A percentile compares a stretch with the other conserved stretches of the same genome.
Conservation (phyloP, 2,113 vertebrate genomes). For the Oxyura jamaicensis region DNA sequence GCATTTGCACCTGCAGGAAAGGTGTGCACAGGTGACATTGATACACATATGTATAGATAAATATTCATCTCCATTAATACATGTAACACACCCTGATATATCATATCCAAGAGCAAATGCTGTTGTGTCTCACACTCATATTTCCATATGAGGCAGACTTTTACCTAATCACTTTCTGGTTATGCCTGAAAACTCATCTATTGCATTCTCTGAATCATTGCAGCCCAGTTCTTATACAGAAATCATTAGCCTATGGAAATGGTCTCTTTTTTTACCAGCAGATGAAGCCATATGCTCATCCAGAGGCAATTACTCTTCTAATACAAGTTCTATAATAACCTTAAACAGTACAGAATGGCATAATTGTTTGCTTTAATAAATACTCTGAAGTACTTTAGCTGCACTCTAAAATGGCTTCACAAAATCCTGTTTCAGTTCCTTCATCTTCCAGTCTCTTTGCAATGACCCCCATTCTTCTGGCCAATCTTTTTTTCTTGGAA, state of each 20-base stretch:
- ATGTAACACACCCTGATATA: accelerated
- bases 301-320: slow-evolving; percentile 50
- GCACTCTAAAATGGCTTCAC: slow-evolving; percentile 41
- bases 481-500: slow-evolving; percentile 35
- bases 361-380: slow-evolving; percentile 43
- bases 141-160: not conserved
- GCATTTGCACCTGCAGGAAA: not conserved
- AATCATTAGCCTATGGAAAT: slow-evolving; percentile 39
- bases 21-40: not conserved
- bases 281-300: not conserved
- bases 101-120: not conserved
- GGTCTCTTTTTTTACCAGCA: not conserved
- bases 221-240: not conserved
- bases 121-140: not conserved
- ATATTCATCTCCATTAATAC: not conserved
- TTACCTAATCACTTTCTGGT: not conserved
- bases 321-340: slow-evolving; percentile 28
- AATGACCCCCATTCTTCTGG: not conserved
- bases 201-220: not conserved
- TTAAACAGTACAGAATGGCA: slow-evolving; percentile 33
- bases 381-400: not conserved
- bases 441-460: slow-evolving; percentile 27
- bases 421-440: slow-evolving; percentile 57
- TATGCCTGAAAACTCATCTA: not conserved
- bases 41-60: accelerated